Conservation (phyloP, 2,113 vertebrate species). For the Aleadryas rufinucha region DNA sequence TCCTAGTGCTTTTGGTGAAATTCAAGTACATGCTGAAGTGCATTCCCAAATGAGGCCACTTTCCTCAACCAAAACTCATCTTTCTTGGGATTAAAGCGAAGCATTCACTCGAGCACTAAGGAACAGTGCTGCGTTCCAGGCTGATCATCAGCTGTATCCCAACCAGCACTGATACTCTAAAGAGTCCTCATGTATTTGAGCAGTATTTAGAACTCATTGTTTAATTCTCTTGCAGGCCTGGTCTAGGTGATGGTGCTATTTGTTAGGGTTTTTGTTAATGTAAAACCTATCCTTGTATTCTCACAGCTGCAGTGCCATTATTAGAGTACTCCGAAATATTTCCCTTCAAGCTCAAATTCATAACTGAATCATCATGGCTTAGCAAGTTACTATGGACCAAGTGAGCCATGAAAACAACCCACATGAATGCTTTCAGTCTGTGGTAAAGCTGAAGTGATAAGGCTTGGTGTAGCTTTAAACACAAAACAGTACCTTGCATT, state of each 20-base stretch:
- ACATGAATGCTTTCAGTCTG: background rate
- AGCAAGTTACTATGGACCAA: conserved; percentile 1
- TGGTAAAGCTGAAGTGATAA: background rate
- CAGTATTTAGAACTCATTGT: background rate
- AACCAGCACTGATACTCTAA: background rate
- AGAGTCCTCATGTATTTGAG: background rate
- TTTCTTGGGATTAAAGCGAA: background rate
- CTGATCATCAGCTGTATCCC: background rate
- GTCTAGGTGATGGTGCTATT: background rate
- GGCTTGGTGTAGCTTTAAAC: background rate
- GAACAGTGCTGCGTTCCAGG: background rate
- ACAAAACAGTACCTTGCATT: background rate
- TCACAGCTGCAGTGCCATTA: background rate
- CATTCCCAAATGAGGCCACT: background rate
- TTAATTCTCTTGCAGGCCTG: background rate
- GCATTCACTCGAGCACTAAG: background rate
- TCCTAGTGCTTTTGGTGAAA: background rate
- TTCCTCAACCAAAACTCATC: background rate
- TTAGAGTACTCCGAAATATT: background rate
- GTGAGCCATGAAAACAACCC: background rate
- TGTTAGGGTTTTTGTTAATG: background rate
- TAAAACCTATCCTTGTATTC: background rate
- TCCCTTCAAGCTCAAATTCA: background rate
- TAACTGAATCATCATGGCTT: conserved; percentile 10
- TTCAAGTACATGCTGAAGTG: background rate